These are phyloP conservation scores for Leptopilina clavipes DNA, from an alignment of 1,140 invertebrate genomes.

Conservation along the genomic window DNA sequence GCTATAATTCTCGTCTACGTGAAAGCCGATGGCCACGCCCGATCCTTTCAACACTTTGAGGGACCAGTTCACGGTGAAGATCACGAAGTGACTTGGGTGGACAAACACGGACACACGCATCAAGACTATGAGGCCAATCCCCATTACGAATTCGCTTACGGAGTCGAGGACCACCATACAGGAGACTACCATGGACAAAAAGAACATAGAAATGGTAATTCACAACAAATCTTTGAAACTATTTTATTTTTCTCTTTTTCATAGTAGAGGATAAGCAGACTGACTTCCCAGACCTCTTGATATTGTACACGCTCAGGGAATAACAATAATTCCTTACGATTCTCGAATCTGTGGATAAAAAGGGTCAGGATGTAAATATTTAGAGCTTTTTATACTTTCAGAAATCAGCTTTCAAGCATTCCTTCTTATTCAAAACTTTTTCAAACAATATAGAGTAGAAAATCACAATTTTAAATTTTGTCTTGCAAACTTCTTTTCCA, in stretches of 20 bases:
- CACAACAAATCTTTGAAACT: conserved; percentile 20
- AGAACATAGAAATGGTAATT: conserved; percentile 77
- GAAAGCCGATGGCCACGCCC: conserved; percentile 59
- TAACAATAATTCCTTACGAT: conserved; percentile 42
- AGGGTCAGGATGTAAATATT: conserved; percentile 31
- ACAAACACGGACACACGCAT: conserved; percentile 66
- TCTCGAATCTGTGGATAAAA: conserved; percentile 10
- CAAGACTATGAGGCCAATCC: conserved; percentile 72
- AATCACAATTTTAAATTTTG: conserved; percentile 18
- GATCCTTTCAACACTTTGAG: conserved; percentile 71
- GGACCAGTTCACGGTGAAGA: conserved; percentile 69
- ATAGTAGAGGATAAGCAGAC: conserved; percentile 27
- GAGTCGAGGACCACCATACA: conserved; percentile 78
- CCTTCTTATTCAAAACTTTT: conserved; percentile 19
- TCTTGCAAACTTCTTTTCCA: neutral
- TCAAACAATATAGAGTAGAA: conserved; percentile 6
- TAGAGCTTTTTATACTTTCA: conserved; percentile 14
- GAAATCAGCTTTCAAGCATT: neutral
- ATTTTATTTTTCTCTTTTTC: conserved; percentile 37
- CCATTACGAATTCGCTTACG: conserved; percentile 79
- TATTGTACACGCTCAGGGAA: conserved; percentile 36
- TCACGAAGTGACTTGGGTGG: conserved; percentile 65
- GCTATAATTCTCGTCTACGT: conserved; percentile 39
- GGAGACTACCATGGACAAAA: conserved; percentile 79
- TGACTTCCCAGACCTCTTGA: conserved; percentile 34